Conservation (phyloP, 2,113 vertebrate genomes). For the Scophthalmus maximus region DNA sequence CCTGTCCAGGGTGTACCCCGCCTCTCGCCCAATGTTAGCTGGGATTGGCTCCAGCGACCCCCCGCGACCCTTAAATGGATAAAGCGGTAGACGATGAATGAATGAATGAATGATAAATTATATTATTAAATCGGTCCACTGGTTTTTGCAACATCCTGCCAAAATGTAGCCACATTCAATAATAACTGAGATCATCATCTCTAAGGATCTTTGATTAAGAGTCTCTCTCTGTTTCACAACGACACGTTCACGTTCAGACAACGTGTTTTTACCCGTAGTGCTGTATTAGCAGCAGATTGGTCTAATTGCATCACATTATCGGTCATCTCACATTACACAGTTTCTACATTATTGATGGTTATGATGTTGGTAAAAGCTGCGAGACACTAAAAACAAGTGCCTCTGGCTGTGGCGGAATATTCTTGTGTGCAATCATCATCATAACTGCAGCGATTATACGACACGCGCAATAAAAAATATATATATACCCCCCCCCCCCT, state of each 20-base stretch:
- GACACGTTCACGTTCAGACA: background rate
- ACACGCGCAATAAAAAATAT: conserved; percentile 26
- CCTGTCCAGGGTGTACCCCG: too few species aligned
- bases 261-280: background rate
- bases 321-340: conserved; percentile 16
- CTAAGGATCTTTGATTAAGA: too few species aligned
- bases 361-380: conserved; percentile 3
- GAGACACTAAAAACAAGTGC: conserved; percentile 28
- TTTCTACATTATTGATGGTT: conserved; percentile 41
- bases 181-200: too few species aligned
- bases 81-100: too few species aligned
- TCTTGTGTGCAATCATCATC: conserved; percentile 12
- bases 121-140: too few species aligned
- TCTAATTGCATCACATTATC: conserved; percentile 26
- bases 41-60: too few species aligned
- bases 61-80: too few species aligned
- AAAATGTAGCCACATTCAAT: too few species aligned
- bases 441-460: conserved; percentile 12
- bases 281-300: background rate
- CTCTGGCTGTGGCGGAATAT: conserved; percentile 2
- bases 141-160: too few species aligned
- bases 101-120: too few species aligned
- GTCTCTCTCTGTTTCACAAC: background rate
- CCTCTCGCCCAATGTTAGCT: too few species aligned
- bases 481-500: too few species aligned